A percentile compares a stretch with the other conserved stretches of the same genome.
These are phyloP conservation scores for Lepus americanus DNA, from an alignment of 2,113 vertebrate genomes.

Conservation along the genomic window DNA sequence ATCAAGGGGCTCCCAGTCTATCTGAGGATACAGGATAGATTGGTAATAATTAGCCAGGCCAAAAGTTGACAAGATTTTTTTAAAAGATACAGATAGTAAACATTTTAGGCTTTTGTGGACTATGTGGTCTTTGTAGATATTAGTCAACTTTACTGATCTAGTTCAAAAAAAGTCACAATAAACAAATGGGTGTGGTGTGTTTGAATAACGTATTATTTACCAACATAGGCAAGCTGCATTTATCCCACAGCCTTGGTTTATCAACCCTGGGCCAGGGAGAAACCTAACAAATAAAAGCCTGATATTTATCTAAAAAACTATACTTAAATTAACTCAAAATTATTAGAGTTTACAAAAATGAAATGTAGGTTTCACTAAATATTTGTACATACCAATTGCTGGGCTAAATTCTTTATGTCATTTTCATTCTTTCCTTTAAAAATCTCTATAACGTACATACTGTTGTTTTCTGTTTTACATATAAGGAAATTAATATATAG, in stretches of 20 bases:
- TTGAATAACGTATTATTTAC: neutral
- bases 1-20: neutral
- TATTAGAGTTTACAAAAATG: constrained; percentile 17
- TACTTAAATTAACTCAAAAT: neutral
- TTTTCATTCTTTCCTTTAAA: neutral
- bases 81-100: neutral
- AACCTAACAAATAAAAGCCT: neutral
- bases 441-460: neutral
- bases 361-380: neutral
- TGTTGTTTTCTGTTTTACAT: neutral
- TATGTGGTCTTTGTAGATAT: neutral
- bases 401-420: neutral
- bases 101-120: neutral
- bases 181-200: neutral
- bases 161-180: neutral
- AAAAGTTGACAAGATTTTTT: neutral
- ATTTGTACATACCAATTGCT: neutral
- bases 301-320: neutral
- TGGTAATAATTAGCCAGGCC: neutral
- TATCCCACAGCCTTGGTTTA: neutral
- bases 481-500: neutral
- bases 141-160: neutral
- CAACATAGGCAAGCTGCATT: neutral
- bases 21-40: neutral
- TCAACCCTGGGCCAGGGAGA: neutral